Evolutionary conservation across 1,140 invertebrate genomes (phyloP).

Genomic region (Diprion similis): DNA sequence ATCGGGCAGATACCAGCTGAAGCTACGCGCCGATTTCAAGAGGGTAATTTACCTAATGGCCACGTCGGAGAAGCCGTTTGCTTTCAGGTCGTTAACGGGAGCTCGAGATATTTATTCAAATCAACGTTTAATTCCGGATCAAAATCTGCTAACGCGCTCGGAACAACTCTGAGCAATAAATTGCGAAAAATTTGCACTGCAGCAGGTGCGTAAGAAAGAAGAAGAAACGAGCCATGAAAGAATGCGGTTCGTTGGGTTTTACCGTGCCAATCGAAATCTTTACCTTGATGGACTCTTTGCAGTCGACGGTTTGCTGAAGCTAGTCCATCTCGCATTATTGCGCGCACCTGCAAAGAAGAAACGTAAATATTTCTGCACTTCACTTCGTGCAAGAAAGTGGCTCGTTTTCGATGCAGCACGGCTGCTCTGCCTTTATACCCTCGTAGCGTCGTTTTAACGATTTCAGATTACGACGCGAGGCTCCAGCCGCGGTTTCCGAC

Average conservation of each 20-base stretch:
- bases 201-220: no score
- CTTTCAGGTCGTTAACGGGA: background rate
- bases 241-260: background rate
- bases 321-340: no score
- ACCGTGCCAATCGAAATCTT: background rate
- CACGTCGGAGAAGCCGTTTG: background rate
- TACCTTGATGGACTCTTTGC: background rate
- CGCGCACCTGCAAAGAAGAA: no score
- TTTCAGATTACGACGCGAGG: background rate
- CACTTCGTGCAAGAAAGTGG: background rate
- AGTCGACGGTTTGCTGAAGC: no score
- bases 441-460: background rate
- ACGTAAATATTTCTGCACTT: background rate
- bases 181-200: background rate
- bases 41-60: constrained; percentile 2
- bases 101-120: background rate
- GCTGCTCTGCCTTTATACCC: background rate
- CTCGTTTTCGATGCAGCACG: background rate
- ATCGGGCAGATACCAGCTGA: background rate
- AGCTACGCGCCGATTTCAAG: background rate
- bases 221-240: background rate
- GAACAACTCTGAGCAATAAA: background rate
- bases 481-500: background rate
- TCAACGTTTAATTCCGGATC: background rate
- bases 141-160: background rate